Percentiles rank a stretch among this genome's conserved stretches.
Conservation (phyloP, 2,113 vertebrate species). For the Protomyctophum bolini region DNA sequence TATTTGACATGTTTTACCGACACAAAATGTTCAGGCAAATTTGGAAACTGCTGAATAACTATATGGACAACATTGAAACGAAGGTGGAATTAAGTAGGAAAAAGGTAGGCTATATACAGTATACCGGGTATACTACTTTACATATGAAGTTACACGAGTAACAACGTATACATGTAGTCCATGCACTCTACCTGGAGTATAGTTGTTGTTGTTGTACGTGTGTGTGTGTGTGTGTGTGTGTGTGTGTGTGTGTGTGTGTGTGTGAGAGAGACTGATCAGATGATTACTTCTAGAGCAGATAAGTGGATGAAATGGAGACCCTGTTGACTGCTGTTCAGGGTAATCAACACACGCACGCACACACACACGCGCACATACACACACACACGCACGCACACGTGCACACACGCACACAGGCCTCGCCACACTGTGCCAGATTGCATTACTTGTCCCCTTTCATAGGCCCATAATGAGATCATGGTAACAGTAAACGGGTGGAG, state of each 20-base stretch:
- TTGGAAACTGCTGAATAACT: too few relatives aligned
- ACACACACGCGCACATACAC: constrained; percentile 6
- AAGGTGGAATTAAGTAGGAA: too few relatives aligned
- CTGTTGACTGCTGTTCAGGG: constrained; percentile 81
- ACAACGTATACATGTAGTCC: too few relatives aligned
- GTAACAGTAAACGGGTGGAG: constrained; percentile 91
- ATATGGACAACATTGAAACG: too few relatives aligned
- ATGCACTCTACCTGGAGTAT: too few relatives aligned
- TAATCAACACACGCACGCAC: constrained; percentile 82
- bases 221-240: constrained; percentile 13
- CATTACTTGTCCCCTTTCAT: constrained; percentile 92
- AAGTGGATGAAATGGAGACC: constrained; percentile 89
- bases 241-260: constrained; percentile 3
- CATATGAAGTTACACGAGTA: too few relatives aligned
- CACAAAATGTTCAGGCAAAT: too few relatives aligned
- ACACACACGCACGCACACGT: background rate
- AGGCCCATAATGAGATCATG: constrained; percentile 89
- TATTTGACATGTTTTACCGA: too few relatives aligned
- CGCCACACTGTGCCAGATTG: constrained; percentile 84
- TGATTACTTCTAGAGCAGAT: constrained; percentile 87
- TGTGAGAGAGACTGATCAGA: constrained; percentile 75
- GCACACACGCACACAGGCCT: constrained; percentile 29
- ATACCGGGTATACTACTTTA: too few relatives aligned
- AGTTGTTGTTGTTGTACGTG: background rate
- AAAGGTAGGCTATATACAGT: too few relatives aligned